Evolutionary conservation across 2,113 vertebrate species (phyloP).

Genomic region (Trematocara nigrifrons): DNA sequence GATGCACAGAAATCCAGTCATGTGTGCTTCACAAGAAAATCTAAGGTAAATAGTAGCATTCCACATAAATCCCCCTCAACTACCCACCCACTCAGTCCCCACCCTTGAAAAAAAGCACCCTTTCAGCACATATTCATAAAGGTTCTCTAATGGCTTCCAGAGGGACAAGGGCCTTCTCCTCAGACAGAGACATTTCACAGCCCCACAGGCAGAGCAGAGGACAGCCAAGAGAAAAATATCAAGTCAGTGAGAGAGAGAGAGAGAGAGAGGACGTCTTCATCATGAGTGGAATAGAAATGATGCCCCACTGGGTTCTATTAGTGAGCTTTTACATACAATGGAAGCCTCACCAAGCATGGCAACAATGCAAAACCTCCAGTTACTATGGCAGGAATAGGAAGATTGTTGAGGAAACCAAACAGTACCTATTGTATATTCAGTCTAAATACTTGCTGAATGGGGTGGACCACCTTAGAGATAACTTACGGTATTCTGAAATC

Average conservation of each 20-base stretch:
- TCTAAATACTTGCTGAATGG: not conserved
- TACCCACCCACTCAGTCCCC: slow-evolving; percentile 37
- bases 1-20: not conserved
- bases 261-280: slow-evolving; percentile 62
- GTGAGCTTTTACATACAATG: slow-evolving; percentile 67
- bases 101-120: slow-evolving; percentile 38
- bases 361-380: slow-evolving; percentile 34
- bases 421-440: not conserved
- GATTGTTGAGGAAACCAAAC: slow-evolving; percentile 24
- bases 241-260: slow-evolving; percentile 16
- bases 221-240: slow-evolving; percentile 51
- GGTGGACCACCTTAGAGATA: not conserved
- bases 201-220: slow-evolving; percentile 54
- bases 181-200: slow-evolving; percentile 68
- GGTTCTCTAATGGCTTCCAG: slow-evolving; percentile 75
- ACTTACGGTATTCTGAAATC: not conserved
- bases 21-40: slow-evolving; percentile 4
- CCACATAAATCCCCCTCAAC: slow-evolving; percentile 28
- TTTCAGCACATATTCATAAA: slow-evolving; percentile 76
- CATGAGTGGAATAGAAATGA: slow-evolving; percentile 74
- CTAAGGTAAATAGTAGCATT: slow-evolving; percentile 32
- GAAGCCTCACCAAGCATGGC: slow-evolving; percentile 31
- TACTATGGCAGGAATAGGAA: slow-evolving; percentile 14
- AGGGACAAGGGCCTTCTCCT: slow-evolving; percentile 64
- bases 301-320: slow-evolving; percentile 78